Percentiles rank a stretch among this genome's conserved stretches.
These are phyloP conservation scores for Siphlonurus alternatus DNA, from an alignment of 2,888 invertebrate species.

Conservation along the genomic window DNA sequence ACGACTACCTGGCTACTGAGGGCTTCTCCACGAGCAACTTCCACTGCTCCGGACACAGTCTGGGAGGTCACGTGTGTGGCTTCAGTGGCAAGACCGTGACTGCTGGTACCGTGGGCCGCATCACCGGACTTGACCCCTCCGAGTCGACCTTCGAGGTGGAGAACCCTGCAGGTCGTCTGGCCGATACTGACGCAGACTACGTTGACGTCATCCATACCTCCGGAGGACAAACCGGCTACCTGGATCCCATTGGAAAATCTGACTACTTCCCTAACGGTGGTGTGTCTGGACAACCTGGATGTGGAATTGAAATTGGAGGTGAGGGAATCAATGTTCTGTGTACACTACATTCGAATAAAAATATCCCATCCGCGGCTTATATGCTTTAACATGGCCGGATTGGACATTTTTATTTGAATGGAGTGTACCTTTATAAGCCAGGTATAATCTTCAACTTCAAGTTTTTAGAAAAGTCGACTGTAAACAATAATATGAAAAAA, in stretches of 20 bases:
- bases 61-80: conserved; percentile 10
- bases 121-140: not conserved
- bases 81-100: conserved; percentile 5
- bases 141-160: not conserved
- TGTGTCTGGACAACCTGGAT: not conserved
- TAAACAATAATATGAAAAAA: no score
- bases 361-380: no score
- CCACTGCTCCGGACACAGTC: conserved; percentile 8
- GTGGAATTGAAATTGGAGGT: not conserved
- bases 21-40: not conserved
- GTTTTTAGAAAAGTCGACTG: no score
- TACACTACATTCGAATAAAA: no score
- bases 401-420: no score
- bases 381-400: no score
- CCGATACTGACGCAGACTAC: not conserved
- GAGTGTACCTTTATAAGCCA: no score
- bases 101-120: not conserved
- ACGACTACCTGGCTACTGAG: conserved; percentile 1
- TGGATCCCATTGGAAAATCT: not conserved
- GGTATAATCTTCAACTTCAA: no score
- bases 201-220: not conserved
- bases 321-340: no score
- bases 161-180: not conserved
- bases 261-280: not conserved
- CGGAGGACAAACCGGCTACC: not conserved